Conservation (phyloP, 1,140 invertebrate genomes). For the Drosophila tani region DNA sequence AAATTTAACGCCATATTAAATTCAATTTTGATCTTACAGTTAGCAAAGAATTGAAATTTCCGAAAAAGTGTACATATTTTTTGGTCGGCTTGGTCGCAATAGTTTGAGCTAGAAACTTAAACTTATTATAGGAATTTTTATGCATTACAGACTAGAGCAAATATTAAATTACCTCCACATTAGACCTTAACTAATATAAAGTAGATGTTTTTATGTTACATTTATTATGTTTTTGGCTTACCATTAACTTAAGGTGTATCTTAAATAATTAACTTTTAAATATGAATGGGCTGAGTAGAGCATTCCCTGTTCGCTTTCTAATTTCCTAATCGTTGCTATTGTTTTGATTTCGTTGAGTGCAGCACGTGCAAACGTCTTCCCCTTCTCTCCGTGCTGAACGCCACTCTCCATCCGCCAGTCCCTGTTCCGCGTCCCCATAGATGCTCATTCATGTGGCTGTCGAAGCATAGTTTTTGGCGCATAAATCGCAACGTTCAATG, state of each 20-base stretch:
- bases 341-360: constrained; percentile 78
- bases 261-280: background rate
- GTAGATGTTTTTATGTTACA: no score
- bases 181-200: no score
- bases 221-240: no score
- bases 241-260: no score
- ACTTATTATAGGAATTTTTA: no score
- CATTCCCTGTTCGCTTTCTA: constrained; percentile 28
- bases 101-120: background rate
- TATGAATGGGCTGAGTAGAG: constrained; percentile 12
- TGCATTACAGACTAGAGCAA: no score
- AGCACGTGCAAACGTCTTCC: constrained; percentile 62
- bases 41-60: background rate
- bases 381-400: background rate
- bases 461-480: constrained; percentile 83
- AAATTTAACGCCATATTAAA: constrained; percentile 38
- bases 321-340: constrained; percentile 33
- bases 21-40: constrained; percentile 18
- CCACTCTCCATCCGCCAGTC: background rate
- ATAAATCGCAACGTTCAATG: constrained; percentile 82
- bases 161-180: no score
- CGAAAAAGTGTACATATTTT: background rate
- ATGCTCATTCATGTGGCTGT: constrained; percentile 80
- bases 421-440: constrained; percentile 9
- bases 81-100: background rate